phyloP scores from a whole-genome alignment of 2,888 invertebrate genomes.

The Pseudococcus viburni region DNA sequence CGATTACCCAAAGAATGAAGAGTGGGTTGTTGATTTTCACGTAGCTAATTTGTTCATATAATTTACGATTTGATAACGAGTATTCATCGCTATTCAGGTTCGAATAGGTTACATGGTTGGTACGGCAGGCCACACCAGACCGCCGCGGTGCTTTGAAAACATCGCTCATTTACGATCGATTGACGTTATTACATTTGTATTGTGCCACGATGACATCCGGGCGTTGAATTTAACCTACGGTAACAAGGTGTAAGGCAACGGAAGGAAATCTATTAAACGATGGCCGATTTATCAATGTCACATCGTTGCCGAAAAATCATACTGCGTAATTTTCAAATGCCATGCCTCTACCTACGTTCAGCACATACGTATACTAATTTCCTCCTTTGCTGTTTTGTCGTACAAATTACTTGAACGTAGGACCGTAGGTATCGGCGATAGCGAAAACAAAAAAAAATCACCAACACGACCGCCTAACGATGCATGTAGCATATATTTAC shows the following conservation, averaged over 20 bases:
- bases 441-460: background rate
- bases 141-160: background rate
- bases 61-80: conserved; percentile 19
- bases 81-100: background rate
- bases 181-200: conserved; percentile 27
- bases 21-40: background rate
- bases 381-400: background rate
- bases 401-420: background rate
- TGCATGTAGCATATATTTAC: background rate
- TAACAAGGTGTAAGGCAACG: background rate
- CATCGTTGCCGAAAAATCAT: conserved; percentile 26
- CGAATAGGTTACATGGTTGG: background rate
- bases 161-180: conserved; percentile 35
- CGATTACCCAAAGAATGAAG: conserved; percentile 24
- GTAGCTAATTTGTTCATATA: conserved; percentile 10
- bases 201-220: conserved; percentile 15
- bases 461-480: background rate
- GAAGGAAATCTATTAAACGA: conserved; percentile 22
- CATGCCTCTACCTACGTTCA: background rate
- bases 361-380: background rate
- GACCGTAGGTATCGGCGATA: background rate
- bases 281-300: conserved; percentile 18
- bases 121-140: background rate
- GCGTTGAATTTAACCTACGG: conserved; percentile 22
- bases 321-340: conserved; percentile 9